phyloP scores from a whole-genome alignment of 2,113 vertebrate genomes.

The Tupaia tana region DNA sequence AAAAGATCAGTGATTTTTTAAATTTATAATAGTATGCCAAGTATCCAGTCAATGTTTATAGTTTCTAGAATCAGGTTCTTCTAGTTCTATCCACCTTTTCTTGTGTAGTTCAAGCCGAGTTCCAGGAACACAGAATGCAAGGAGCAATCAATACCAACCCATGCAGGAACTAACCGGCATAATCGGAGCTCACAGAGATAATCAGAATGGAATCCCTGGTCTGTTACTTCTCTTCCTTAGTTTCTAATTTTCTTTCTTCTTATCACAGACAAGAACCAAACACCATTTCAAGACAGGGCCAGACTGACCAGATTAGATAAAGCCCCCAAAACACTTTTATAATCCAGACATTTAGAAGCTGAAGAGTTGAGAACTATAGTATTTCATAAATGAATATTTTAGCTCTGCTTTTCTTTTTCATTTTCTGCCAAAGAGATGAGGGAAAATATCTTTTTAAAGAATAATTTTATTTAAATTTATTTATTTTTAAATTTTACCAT shows the following conservation, averaged over 20 bases:
- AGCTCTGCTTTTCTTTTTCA: not conserved
- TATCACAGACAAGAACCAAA: not conserved
- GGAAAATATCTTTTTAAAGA: not conserved
- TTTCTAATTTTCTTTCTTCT: constrained; percentile 49
- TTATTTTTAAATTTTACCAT: too few species aligned
- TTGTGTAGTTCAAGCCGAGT: not conserved
- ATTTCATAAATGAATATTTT: not conserved
- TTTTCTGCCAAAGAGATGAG: not conserved
- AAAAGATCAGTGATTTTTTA: not conserved
- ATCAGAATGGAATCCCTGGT: not conserved
- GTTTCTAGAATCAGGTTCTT: not conserved
- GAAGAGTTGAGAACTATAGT: not conserved
- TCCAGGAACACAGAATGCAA: not conserved
- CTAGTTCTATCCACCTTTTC: not conserved
- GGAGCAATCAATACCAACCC: not conserved
- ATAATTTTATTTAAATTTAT: too few species aligned
- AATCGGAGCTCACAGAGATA: not conserved
- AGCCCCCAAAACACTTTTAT: not conserved
- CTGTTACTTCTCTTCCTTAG: not conserved
- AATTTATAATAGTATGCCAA: not conserved
- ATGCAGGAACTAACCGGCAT: not conserved
- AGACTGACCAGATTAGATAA: not conserved
- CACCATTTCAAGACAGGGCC: not conserved
- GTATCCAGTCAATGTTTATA: not conserved
- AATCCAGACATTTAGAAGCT: not conserved